Conservation (phyloP, 92 coral and sea anemone genomes). For the Muricea muricata region DNA sequence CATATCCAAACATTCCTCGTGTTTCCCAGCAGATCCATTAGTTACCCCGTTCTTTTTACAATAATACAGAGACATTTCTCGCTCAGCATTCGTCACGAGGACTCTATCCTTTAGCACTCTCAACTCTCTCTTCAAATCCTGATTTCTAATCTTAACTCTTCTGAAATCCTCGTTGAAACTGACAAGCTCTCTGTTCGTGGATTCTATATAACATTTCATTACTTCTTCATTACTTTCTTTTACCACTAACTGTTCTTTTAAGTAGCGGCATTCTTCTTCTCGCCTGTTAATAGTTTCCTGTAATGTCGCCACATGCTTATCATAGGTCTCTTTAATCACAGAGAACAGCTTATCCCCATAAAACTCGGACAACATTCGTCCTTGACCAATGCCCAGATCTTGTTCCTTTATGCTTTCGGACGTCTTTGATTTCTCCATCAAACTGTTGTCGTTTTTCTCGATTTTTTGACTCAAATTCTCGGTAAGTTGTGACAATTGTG, state of each 20-base stretch:
- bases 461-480: conserved; percentile 10
- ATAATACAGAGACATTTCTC: conserved; percentile 7
- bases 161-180: background rate
- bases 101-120: background rate
- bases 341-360: conserved; percentile 1
- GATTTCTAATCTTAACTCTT: background rate
- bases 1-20: background rate
- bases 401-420: background rate
- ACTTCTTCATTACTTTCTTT: conserved; percentile 22
- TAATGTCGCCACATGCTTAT: background rate
- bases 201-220: background rate
- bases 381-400: background rate
- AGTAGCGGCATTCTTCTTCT: background rate
- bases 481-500: conserved; percentile 9
- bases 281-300: background rate
- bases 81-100: background rate
- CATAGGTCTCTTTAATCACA: conserved; percentile 4
- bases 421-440: background rate
- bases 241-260: background rate
- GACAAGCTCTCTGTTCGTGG: background rate
- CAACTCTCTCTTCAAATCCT: conserved; percentile 21
- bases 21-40: background rate
- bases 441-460: background rate
- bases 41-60: background rate
- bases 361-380: background rate